Evolutionary conservation across 2,797 vertebrate genomes (phyloP), one percentile per base, ranked within the genome.

Genomic region (Diglossa cyanea): DNA sequence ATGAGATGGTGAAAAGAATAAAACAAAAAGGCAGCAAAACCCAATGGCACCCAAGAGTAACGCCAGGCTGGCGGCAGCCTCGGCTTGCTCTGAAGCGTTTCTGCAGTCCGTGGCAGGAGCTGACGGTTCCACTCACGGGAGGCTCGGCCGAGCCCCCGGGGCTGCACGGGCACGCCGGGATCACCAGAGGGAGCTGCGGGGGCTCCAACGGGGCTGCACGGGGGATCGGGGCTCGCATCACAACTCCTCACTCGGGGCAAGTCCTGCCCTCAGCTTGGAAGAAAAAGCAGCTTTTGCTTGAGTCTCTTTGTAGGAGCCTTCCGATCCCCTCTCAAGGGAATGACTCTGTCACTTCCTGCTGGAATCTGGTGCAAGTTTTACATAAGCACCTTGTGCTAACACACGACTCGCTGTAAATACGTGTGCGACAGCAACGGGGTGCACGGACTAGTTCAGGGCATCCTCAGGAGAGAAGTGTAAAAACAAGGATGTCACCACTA

Each of bases 131-230:
- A 4, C 37, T 70, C 25, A 2, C 1, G 6, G 20, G 30, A 19
- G 74, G 63, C 65, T 39, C 44, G 12, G 25, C 24, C 55, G 17
- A 55, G 81, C 57, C 85, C 94, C 87, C 47, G 66, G 24, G 11
- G 82, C 87, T 96, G 96, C 96, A 92, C 63, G 86, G 86, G 85
- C 94, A 45, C 8, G 57, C 44, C 13, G n/a, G 93, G 45, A 80
- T 74, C 96, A 94, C 53, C 94, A 96, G 95, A 95, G 96, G 96
- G 96, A 95, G 96, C 96, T 96, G 87, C 96, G 86, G 91, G 89
- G 96, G 96, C 91, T 95, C 89, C 30, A 42, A 35, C 30, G 67
- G 57, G 57, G 63, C 33, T 13, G 45, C 54, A 17, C 15, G 21
- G 31, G 31, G 61, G 5, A 72, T 6, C 16, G 1, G 84, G 74